These are phyloP conservation scores for Oryzias sinensis DNA, from an alignment of 2,797 vertebrate genomes.

Conservation along the genomic window DNA sequence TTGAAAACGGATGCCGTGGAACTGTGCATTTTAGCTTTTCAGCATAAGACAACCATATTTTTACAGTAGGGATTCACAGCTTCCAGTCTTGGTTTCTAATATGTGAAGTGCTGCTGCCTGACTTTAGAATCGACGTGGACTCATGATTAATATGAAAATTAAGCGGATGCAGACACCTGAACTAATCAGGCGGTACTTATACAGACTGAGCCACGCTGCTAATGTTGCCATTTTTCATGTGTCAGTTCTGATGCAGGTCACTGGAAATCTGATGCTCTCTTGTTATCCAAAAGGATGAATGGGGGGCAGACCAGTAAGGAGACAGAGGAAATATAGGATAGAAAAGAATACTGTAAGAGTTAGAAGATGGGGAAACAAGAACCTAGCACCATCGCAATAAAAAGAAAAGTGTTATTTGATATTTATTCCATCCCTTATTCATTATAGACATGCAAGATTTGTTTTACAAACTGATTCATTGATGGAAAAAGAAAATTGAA, in stretches of 20 bases:
- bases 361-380: slow-evolving; percentile 25
- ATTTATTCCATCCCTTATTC: slow-evolving; percentile 59
- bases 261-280: slow-evolving; percentile 79
- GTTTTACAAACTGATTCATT: slow-evolving; percentile 60
- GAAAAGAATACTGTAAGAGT: slow-evolving; percentile 25
- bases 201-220: slow-evolving; percentile 88
- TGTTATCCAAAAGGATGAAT: slow-evolving; percentile 79
- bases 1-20: slow-evolving; percentile 30
- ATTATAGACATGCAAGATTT: slow-evolving; percentile 67
- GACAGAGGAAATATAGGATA: slow-evolving; percentile 26
- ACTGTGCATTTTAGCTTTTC: slow-evolving; percentile 40
- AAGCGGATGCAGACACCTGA: slow-evolving; percentile 94
- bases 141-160: slow-evolving; percentile 98
- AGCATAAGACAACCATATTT: slow-evolving; percentile 77
- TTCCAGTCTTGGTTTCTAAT: slow-evolving; percentile 87
- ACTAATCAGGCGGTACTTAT: slow-evolving; percentile 97
- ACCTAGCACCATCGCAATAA: slow-evolving; percentile 16
- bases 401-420: no score
- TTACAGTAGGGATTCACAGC: slow-evolving; percentile 81
- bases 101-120: slow-evolving; percentile 78
- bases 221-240: slow-evolving; percentile 98
- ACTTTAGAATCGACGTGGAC: slow-evolving; percentile 83
- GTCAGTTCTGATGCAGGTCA: slow-evolving; percentile 89
- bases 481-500: slow-evolving; percentile 70
- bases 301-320: slow-evolving; percentile 70